A percentile compares a stretch with the other conserved stretches of the same genome.
phyloP scores from a whole-genome alignment of 2,888 invertebrate species.

The Melipona bicolor region DNA sequence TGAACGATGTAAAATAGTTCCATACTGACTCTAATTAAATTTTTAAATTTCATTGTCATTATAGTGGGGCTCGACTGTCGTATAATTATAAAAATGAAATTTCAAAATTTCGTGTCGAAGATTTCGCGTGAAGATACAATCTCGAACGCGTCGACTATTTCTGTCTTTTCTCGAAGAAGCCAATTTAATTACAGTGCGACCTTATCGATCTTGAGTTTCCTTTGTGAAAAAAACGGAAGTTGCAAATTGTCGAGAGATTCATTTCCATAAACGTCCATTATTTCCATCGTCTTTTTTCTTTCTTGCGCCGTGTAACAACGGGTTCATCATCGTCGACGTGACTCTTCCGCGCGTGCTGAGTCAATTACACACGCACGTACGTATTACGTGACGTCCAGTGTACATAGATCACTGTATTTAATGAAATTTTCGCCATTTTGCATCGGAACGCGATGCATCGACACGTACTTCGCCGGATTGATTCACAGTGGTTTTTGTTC shows the following conservation, averaged over 20 bases:
- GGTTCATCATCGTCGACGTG: not conserved
- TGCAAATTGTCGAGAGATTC: not conserved
- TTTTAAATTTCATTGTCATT: no score
- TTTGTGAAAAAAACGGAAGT: not conserved
- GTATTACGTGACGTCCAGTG: not conserved
- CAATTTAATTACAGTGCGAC: not conserved
- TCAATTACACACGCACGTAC: not conserved
- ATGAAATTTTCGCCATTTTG: not conserved
- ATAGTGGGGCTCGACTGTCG: no score
- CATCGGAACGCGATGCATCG: not conserved
- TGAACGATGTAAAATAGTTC: not conserved
- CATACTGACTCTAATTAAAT: no score
- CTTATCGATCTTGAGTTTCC: not conserved
- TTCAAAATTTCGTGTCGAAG: no score
- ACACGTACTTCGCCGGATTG: not conserved
- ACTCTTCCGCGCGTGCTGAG: no score
- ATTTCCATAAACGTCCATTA: slow-evolving; percentile 12
- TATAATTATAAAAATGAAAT: no score
- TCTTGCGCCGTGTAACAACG: not conserved
- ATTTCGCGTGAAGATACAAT: no score
- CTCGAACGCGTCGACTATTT: not conserved
- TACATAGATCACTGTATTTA: not conserved
- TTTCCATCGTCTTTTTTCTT: not conserved
- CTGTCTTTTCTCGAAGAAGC: not conserved
- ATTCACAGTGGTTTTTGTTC: no score